These are phyloP conservation scores for Acleris laterana DNA, from an alignment of 2,888 invertebrate genomes.

Conservation along the genomic window DNA sequence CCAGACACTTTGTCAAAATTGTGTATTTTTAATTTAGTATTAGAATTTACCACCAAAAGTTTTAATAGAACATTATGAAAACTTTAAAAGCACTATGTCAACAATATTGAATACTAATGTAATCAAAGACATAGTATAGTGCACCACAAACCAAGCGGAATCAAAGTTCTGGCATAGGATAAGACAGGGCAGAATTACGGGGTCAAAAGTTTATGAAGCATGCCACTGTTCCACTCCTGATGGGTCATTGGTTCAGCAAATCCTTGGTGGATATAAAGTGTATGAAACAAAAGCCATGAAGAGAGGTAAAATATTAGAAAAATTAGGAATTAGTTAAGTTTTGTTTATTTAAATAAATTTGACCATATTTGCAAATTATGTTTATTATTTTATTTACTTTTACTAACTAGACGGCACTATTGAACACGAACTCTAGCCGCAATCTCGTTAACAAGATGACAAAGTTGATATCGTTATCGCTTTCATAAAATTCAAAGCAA, in stretches of 20 bases:
- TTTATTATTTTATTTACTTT: too few relatives aligned
- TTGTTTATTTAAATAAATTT: too few relatives aligned
- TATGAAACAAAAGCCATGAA: not conserved
- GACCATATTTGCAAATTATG: too few relatives aligned
- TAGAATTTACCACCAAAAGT: not conserved
- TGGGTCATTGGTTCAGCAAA: not conserved
- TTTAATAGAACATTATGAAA: not conserved
- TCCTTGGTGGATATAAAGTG: not conserved
- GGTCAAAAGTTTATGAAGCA: not conserved
- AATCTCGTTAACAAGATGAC: too few relatives aligned
- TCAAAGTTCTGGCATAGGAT: not conserved
- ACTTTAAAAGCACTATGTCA: slow-evolving; percentile 1
- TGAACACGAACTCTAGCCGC: too few relatives aligned
- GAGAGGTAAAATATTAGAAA: not conserved
- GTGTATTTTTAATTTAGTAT: not conserved
- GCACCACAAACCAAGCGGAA: not conserved
- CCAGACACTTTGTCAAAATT: not conserved
- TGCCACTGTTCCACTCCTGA: not conserved
- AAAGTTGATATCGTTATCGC: too few relatives aligned
- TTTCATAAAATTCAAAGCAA: too few relatives aligned
- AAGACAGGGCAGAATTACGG: not conserved
- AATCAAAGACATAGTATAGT: not conserved
- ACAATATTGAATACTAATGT: not conserved
- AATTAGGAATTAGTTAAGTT: too few relatives aligned
- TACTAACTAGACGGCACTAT: too few relatives aligned